Conservation (phyloP, 2,797 vertebrate species). For the Ispidina picta region DNA sequence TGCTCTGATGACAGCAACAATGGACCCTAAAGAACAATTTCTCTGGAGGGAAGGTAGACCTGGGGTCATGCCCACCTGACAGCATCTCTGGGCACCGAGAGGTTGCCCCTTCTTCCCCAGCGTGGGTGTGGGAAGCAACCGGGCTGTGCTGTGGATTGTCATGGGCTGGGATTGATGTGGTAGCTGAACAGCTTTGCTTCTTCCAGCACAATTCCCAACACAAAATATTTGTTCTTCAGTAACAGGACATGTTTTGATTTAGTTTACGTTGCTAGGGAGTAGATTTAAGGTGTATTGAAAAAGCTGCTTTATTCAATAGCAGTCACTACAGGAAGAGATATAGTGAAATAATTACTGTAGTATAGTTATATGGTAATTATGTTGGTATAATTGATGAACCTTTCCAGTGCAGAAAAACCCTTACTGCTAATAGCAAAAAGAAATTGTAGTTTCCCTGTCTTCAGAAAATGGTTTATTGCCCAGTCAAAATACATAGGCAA, state of each 20-base stretch:
- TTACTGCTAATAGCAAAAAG: background rate
- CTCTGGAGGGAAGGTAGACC: background rate
- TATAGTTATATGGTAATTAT: conserved; percentile 49
- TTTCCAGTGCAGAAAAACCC: background rate
- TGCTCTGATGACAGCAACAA: background rate
- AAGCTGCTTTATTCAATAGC: conserved; percentile 18
- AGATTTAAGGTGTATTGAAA: conserved; percentile 2
- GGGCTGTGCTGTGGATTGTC: fast-evolving
- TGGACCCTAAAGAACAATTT: fast-evolving
- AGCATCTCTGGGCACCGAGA: too few relatives aligned
- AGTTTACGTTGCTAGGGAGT: background rate
- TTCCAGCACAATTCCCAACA: background rate
- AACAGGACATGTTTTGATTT: background rate
- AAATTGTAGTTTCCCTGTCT: background rate
- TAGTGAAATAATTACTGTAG: conserved; percentile 22
- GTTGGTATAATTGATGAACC: conserved; percentile 47
- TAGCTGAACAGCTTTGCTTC: background rate
- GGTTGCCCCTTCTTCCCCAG: fast-evolving
- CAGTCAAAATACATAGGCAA: background rate
- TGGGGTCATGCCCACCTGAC: fast-evolving
- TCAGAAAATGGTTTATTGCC: conserved; percentile 30
- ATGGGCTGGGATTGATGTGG: fast-evolving
- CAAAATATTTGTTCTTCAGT: background rate
- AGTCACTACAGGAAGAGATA: conserved; percentile 25
- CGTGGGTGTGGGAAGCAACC: fast-evolving